phyloP scores from a whole-genome alignment of 1,140 invertebrate species.

The Eurytemora carolleeae region DNA sequence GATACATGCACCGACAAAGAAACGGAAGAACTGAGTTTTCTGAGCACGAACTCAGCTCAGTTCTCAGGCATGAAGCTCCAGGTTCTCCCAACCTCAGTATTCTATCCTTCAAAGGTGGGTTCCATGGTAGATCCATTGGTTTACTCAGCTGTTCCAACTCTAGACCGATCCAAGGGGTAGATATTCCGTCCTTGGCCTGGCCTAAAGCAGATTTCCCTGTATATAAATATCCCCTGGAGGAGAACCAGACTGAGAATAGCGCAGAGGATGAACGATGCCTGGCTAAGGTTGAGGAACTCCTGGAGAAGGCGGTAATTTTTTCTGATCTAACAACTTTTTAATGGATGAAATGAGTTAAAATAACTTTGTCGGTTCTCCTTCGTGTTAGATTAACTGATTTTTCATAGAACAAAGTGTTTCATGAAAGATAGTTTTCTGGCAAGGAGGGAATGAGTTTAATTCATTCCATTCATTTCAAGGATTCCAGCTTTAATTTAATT shows the following conservation, averaged over 20 bases:
- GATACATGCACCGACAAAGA: constrained; percentile 28
- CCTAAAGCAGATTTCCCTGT: constrained; percentile 72
- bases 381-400: too few species aligned
- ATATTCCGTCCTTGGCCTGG: constrained; percentile 86
- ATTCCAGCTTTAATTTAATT: too few species aligned
- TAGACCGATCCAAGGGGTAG: constrained; percentile 86
- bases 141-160: constrained; percentile 73
- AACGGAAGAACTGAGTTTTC: constrained; percentile 4
- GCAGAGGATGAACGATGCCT: constrained; percentile 12
- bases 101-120: constrained; percentile 12
- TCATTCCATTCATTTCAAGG: too few species aligned
- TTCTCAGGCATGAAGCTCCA: constrained; percentile 5
- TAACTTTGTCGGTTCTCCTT: too few species aligned
- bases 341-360: too few species aligned
- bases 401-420: too few species aligned
- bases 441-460: too few species aligned
- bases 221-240: constrained; percentile 78
- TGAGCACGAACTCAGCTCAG: constrained; percentile 7
- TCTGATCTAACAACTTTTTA: too few species aligned
- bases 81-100: constrained; percentile 12
- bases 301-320: not conserved
- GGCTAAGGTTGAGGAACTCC: constrained; percentile 6
- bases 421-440: too few species aligned
- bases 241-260: constrained; percentile 33
- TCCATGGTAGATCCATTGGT: constrained; percentile 45